Base-by-base conservation (phyloP, 2,113 vertebrate species). In the Mola mola region DNA sequence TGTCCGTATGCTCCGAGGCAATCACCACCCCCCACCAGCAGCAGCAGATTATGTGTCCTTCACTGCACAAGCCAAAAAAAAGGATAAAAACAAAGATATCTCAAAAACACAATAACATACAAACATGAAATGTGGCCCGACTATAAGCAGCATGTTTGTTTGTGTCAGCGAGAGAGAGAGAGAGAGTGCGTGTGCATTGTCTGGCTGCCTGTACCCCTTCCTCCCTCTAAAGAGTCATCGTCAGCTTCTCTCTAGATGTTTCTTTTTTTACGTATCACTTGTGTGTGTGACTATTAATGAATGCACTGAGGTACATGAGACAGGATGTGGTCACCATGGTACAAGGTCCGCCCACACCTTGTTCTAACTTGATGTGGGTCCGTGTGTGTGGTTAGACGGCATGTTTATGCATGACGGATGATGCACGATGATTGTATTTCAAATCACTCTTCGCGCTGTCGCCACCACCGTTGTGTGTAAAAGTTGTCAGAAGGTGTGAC, bases 301-400 rank as follows among this genome's bases (percentile, higher is more conserved):
- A 80, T 41, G 12, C 69, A 76, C 40, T 57, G 76, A 83, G 72
- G 81, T 86, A 75, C 78, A 83, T 78, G 77, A 87, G 74, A 83
- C 83, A 87, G 87, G 87, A 87, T 89, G 87, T 87, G 87, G 87
- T 89, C 81, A 76, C 74, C 85, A 86, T 87, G 85, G 83, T 84
- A 79, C 83, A 71, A 84, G 79, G 76, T 87, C 81, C 87, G 65
- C 87, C 87, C 79, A 84, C 81, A 76, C 76, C 78, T 73, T 43
- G 66, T 83, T 85, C 76, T 80, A 51, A 58, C 46, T 60, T 57
- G 29, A 55, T 72, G 42, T 29, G 38, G 25, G 37, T 37, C 12
- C 26, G 55, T 61, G 56, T 51, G 62, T 71, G 58, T 74, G 81
- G 73, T 81, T 79, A 69, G 56, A 50, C 60, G 19, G 61, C 61